Evolutionary conservation across 2,797 vertebrate genomes (phyloP).

Genomic region (Brachyalestes nurse): DNA sequence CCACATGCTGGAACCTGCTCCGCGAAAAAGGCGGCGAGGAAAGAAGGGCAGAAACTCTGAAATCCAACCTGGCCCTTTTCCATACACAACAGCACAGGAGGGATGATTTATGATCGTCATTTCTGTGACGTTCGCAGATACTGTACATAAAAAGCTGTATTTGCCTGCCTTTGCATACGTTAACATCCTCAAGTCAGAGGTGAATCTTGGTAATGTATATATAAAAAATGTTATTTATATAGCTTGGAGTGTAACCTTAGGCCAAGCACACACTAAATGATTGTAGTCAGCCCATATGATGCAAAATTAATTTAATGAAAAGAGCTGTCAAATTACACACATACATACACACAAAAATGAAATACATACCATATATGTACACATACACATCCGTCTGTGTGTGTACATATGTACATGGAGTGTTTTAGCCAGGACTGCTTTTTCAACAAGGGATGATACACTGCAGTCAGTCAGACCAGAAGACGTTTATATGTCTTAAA

Average conservation of each 20-base stretch:
- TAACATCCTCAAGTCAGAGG: background rate
- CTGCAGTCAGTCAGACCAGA: no score
- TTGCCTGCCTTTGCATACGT: no score
- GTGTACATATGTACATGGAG: no score
- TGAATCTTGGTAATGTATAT: background rate
- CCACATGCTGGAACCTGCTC: slow-evolving; percentile 70
- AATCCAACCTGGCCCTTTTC: slow-evolving; percentile 1
- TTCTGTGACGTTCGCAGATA: background rate
- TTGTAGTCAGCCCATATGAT: background rate
- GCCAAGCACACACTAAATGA: background rate
- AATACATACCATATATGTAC: no score
- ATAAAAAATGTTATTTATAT: background rate
- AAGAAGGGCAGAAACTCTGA: slow-evolving; percentile 7
- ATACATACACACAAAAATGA: no score
- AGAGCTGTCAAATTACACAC: no score
- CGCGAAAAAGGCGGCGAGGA: slow-evolving; percentile 20
- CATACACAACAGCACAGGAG: slow-evolving; percentile 16
- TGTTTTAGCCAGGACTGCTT: no score
- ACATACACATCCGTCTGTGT: no score
- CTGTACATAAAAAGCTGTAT: background rate
- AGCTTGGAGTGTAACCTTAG: background rate
- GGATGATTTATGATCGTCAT: background rate
- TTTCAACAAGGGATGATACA: no score
- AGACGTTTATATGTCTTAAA: no score
- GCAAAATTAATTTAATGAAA: no score